Percentiles rank a stretch among this genome's conserved stretches.
Evolutionary conservation across 2,888 invertebrate genomes (phyloP).

Genomic region (Drepanosiphum platanoidis): DNA sequence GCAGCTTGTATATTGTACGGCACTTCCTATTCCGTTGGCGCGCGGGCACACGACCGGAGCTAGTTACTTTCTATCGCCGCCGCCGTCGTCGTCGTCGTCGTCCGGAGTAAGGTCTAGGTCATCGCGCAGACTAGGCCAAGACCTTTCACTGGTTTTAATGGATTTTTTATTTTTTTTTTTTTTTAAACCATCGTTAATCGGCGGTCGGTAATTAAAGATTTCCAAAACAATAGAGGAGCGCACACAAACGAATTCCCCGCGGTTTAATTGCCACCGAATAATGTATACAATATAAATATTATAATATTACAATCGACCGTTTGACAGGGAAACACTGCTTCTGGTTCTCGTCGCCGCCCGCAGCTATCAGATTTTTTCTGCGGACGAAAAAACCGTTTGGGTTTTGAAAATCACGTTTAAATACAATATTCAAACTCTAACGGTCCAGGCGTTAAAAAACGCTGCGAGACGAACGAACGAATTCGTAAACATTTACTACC

Average conservation of each 20-base stretch:
- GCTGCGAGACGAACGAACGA: too few relatives aligned
- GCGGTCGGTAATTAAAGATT: not conserved
- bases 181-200: not conserved
- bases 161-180: too few relatives aligned
- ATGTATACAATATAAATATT: not conserved
- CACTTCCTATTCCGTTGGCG: not conserved
- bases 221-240: not conserved
- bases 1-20: too few relatives aligned
- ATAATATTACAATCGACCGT: not conserved
- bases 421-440: too few relatives aligned
- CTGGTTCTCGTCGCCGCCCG: too few relatives aligned
- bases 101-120: conserved; percentile 53
- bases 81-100: too few relatives aligned
- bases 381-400: too few relatives aligned
- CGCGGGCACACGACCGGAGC: not conserved
- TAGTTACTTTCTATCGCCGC: conserved; percentile 56
- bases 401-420: too few relatives aligned
- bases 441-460: too few relatives aligned
- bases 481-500: too few relatives aligned
- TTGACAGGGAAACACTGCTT: too few relatives aligned
- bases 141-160: conserved; percentile 55
- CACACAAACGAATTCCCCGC: not conserved
- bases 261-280: not conserved
- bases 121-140: conserved; percentile 33
- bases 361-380: too few relatives aligned